These are phyloP conservation scores for Tachina lurida DNA, from an alignment of 2,888 invertebrate species.

Conservation along the genomic window DNA sequence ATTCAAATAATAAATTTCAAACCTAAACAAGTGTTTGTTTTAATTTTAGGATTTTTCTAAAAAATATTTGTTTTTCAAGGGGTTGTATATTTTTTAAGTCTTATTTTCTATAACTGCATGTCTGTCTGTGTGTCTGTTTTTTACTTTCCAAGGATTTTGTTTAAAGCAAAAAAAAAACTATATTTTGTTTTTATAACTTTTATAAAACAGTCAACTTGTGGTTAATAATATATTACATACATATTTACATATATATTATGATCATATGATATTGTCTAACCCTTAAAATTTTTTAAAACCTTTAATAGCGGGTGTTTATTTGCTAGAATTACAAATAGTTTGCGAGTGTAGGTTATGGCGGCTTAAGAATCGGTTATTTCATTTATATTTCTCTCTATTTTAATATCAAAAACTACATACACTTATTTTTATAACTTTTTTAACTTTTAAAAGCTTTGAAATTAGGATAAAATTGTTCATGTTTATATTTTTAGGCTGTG, in stretches of 20 bases:
- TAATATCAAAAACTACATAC: not conserved
- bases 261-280: constrained; percentile 27
- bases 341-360: constrained; percentile 69
- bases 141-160: constrained; percentile 19
- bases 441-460: constrained; percentile 27
- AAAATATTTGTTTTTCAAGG: not conserved
- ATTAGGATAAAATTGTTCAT: not conserved
- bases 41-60: constrained; percentile 44
- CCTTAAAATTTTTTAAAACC: constrained; percentile 29
- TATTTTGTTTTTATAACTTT: constrained; percentile 1
- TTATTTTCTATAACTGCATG: constrained; percentile 53
- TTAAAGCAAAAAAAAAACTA: not conserved
- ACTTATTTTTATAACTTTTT: not conserved
- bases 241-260: constrained; percentile 8
- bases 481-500: not conserved
- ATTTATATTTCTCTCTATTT: constrained; percentile 3
- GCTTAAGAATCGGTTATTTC: constrained; percentile 47
- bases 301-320: constrained; percentile 39
- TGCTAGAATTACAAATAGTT: constrained; percentile 21
- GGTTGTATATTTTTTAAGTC: not conserved
- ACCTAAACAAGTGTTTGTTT: constrained; percentile 67
- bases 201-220: constrained; percentile 33
- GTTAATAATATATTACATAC: constrained; percentile 43
- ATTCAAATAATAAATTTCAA: constrained; percentile 61
- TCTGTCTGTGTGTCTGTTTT: constrained; percentile 37